Conservation (phyloP, 2,797 vertebrate species). For the Helarctos malayanus region DNA sequence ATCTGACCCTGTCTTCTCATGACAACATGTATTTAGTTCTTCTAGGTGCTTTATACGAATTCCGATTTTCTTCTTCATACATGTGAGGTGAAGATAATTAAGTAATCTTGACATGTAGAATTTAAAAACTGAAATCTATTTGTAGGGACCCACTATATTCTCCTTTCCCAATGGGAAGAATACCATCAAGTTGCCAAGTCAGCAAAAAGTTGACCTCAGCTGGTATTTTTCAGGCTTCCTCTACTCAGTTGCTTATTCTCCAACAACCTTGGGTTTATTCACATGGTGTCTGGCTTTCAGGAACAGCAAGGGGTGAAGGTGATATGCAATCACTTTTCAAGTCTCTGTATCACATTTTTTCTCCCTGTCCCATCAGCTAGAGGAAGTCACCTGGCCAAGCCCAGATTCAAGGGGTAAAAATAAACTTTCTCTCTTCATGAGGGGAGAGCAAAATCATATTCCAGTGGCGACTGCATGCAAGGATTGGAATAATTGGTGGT, state of each 20-base stretch:
- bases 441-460: background rate
- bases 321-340: background rate
- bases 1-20: background rate
- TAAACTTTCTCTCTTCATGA: background rate
- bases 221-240: background rate
- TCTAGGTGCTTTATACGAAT: background rate
- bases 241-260: background rate
- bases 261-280: background rate
- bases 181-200: background rate
- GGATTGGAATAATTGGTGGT: background rate
- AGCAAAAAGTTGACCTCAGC: background rate
- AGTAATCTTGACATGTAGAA: background rate
- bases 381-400: background rate
- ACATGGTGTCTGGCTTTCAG: background rate
- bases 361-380: background rate
- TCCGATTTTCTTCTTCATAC: background rate
- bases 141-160: fast-evolving
- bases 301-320: background rate
- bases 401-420: background rate
- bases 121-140: background rate
- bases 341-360: background rate
- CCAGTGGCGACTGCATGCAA: background rate
- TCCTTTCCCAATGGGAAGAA: background rate
- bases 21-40: background rate
- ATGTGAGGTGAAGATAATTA: background rate